A percentile compares a stretch with the other conserved stretches of the same genome.
These are phyloP conservation scores for Ips nitidus DNA, from an alignment of 1,140 invertebrate genomes.

Conservation along the genomic window DNA sequence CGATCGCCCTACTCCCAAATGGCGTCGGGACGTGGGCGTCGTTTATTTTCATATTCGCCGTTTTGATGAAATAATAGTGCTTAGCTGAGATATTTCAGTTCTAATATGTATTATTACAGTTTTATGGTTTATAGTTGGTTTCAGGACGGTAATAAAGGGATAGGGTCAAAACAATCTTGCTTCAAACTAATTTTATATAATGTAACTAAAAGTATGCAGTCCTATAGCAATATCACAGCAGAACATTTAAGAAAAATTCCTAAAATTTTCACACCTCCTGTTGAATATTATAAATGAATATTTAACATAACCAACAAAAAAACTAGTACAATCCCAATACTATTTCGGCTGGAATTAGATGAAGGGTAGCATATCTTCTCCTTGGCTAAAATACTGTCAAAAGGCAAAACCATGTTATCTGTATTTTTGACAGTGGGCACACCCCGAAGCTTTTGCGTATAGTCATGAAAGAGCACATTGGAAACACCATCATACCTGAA, in stretches of 20 bases:
- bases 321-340: neutral
- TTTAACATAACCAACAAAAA: no score
- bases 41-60: slow-evolving; percentile 32
- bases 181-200: no score
- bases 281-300: no score
- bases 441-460: slow-evolving; percentile 56
- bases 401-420: slow-evolving; percentile 41
- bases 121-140: neutral
- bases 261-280: no score
- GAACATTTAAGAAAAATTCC: neutral
- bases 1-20: slow-evolving; percentile 12
- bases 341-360: neutral
- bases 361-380: slow-evolving; percentile 20
- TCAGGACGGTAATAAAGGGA: no score
- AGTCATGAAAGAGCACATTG: slow-evolving; percentile 69
- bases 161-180: neutral
- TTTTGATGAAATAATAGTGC: slow-evolving; percentile 26
- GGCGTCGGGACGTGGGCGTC: slow-evolving; percentile 31
- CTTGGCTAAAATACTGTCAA: slow-evolving; percentile 16
- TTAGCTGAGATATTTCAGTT: slow-evolving; percentile 16
- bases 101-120: neutral
- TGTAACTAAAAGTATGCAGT: no score
- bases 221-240: neutral
- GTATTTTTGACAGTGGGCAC: slow-evolving; percentile 42
- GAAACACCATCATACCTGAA: slow-evolving; percentile 58